Evolutionary conservation across 2,113 vertebrate species (phyloP).

Genomic region (Zosterops pallidus): DNA sequence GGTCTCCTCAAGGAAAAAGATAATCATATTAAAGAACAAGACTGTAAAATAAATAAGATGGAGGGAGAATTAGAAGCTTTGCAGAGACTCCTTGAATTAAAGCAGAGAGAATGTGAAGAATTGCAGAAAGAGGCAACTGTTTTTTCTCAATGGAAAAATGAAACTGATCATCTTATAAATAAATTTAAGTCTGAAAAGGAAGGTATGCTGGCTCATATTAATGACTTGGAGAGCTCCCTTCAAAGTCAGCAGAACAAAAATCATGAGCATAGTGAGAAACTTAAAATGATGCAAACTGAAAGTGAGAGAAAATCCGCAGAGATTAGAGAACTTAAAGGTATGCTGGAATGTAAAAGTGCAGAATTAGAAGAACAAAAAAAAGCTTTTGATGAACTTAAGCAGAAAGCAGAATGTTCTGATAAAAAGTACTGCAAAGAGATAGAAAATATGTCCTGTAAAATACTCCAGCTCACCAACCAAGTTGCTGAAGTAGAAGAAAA

Average conservation of each 20-base stretch:
- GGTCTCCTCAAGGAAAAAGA: conserved; percentile 82
- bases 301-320: conserved; percentile 70
- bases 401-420: conserved; percentile 65
- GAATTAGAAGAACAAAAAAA: conserved; percentile 79
- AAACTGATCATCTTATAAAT: conserved; percentile 76
- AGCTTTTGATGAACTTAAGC: conserved; percentile 74
- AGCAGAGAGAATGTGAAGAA: conserved; percentile 77
- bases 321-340: conserved; percentile 75
- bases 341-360: conserved; percentile 74
- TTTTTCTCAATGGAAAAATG: conserved; percentile 82
- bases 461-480: conserved; percentile 75
- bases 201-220: conserved; percentile 71
- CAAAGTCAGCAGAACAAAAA: conserved; percentile 64
- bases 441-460: conserved; percentile 78
- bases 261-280: conserved; percentile 63
- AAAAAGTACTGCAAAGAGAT: conserved; percentile 83
- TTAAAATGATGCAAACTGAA: conserved; percentile 73
- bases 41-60: conserved; percentile 65
- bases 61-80: conserved; percentile 76
- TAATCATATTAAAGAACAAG: conserved; percentile 76
- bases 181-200: conserved; percentile 78
- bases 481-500: conserved; percentile 72
- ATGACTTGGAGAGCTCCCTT: conserved; percentile 76
- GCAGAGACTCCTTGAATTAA: conserved; percentile 64
- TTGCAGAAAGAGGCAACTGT: conserved; percentile 72